Percentiles rank a stretch among this genome's conserved stretches.
phyloP scores from a whole-genome alignment of 2,797 vertebrate genomes.

The Sebastes glaucus region DNA sequence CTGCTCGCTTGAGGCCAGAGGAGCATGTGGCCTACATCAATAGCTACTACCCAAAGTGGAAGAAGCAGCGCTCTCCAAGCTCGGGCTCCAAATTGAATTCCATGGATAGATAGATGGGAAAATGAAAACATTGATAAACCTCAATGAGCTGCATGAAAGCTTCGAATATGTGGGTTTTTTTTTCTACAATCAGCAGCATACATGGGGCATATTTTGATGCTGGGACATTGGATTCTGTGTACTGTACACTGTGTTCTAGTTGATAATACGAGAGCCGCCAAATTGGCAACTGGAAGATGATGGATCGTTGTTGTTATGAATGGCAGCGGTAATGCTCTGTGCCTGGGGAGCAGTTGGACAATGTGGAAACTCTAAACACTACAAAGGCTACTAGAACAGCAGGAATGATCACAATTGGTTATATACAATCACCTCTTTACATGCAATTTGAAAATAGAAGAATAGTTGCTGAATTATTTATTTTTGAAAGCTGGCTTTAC shows the following conservation, averaged over 20 bases:
- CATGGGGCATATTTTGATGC: constrained; percentile 46
- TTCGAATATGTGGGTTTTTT: constrained; percentile 51
- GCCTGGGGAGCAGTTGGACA: constrained; percentile 29
- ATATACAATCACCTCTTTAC: constrained; percentile 44
- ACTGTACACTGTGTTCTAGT: constrained; percentile 60
- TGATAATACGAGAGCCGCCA: constrained; percentile 43
- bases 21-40: constrained; percentile 69
- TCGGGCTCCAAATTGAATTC: constrained; percentile 70
- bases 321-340: constrained; percentile 39
- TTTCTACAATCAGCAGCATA: constrained; percentile 43
- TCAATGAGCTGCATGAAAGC: constrained; percentile 67
- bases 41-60: constrained; percentile 66
- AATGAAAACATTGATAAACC: constrained; percentile 77
- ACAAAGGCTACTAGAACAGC: constrained; percentile 16
- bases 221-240: constrained; percentile 52
- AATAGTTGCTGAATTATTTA: constrained; percentile 54
- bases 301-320: constrained; percentile 53
- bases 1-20: constrained; percentile 56
- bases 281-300: constrained; percentile 61
- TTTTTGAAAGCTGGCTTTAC: constrained; percentile 14
- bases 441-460: constrained; percentile 42
- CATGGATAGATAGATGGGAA: constrained; percentile 65
- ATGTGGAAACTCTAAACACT: constrained; percentile 16
- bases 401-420: constrained; percentile 35
- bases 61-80: constrained; percentile 54